phyloP scores from a whole-genome alignment of 1,140 invertebrate genomes.

The Monomorium pharaonis region DNA sequence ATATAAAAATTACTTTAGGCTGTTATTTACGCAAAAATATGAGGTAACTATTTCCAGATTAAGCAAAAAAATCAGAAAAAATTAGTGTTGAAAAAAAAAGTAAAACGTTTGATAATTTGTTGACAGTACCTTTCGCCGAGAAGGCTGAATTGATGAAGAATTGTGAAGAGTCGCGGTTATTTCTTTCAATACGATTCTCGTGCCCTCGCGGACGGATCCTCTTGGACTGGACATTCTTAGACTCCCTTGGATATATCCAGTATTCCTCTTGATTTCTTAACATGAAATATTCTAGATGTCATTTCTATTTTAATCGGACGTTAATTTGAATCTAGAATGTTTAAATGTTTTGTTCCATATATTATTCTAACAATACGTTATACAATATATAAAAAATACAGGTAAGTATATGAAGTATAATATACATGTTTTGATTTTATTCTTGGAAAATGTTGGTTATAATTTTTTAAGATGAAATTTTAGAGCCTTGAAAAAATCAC shows the following conservation, averaged over 20 bases:
- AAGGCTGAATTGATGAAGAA: constrained; percentile 68
- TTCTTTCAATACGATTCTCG: constrained; percentile 75
- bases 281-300: background rate
- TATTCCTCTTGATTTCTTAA: background rate
- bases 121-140: constrained; percentile 70
- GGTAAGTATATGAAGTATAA: background rate
- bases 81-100: background rate
- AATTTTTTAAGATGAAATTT: background rate
- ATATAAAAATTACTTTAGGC: too few species aligned
- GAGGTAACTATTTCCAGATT: background rate
- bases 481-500: background rate
- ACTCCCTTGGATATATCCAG: background rate
- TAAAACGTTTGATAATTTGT: background rate
- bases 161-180: constrained; percentile 79
- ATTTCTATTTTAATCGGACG: background rate
- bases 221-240: constrained; percentile 75
- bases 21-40: background rate
- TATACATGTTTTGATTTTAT: background rate
- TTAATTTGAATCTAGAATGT: background rate
- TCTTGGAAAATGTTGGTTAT: background rate
- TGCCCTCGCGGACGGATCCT: constrained; percentile 72
- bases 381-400: background rate
- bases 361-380: background rate
- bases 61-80: too few species aligned
- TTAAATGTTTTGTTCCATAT: background rate